These are phyloP conservation scores for Protomyctophum bolini DNA, from an alignment of 2,113 vertebrate genomes.

Conservation along the genomic window DNA sequence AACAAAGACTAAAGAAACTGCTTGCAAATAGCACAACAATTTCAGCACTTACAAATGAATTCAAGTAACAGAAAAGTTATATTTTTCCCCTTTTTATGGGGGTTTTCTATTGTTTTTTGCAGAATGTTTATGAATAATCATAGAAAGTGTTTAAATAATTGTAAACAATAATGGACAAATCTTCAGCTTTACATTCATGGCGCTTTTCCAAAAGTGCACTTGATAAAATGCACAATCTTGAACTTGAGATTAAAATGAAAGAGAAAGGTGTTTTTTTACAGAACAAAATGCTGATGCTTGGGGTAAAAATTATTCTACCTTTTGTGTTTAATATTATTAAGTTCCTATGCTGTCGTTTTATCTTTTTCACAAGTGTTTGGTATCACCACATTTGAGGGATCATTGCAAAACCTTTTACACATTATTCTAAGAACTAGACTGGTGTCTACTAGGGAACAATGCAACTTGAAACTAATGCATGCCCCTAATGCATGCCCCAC, in stretches of 20 bases:
- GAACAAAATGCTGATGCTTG: no score
- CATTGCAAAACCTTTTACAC: no score
- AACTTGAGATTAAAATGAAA: constrained; percentile 34
- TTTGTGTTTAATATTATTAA: no score
- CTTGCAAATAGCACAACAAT: constrained; percentile 4
- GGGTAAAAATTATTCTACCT: no score
- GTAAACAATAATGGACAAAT: constrained; percentile 22
- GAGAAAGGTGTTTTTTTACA: constrained; percentile 18
- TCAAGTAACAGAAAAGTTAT: constrained; percentile 14
- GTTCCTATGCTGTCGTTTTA: no score
- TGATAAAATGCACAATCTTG: constrained; percentile 67
- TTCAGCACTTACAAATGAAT: constrained; percentile 9
- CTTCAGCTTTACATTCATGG: constrained; percentile 74
- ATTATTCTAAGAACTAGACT: no score
- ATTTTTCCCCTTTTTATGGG: not conserved
- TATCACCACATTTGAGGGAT: no score
- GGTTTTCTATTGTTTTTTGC: not conserved
- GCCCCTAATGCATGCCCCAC: no score
- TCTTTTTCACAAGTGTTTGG: no score
- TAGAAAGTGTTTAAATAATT: constrained; percentile 9
- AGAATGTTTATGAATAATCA: constrained; percentile 14
- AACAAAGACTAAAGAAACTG: not conserved
- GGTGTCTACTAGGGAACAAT: no score
- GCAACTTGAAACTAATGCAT: no score
- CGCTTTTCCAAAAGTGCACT: constrained; percentile 72